Evolutionary conservation across 2,888 invertebrate species (phyloP).

Genomic region (Hyposoter didymator): DNA sequence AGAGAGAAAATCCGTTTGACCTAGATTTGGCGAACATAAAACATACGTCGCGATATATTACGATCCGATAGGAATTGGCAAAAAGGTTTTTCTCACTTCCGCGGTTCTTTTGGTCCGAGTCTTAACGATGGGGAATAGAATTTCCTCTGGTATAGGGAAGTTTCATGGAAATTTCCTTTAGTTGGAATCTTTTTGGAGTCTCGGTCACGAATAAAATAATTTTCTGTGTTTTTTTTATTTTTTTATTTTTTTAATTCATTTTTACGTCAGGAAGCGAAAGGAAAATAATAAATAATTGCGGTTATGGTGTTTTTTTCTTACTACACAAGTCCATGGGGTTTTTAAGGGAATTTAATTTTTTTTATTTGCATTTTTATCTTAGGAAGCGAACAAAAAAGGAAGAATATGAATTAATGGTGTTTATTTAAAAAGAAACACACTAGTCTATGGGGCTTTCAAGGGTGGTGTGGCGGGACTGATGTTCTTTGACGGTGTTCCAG

Average conservation of each 20-base stretch:
- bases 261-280: not conserved
- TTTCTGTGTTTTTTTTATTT: not conserved
- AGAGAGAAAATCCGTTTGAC: constrained; percentile 75
- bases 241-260: not conserved
- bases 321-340: too few relatives aligned
- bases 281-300: not conserved
- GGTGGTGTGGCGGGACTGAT: constrained; percentile 80
- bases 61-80: constrained; percentile 7
- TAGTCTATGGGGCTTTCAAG: constrained; percentile 63
- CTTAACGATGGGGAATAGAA: not conserved
- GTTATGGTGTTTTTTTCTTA: not conserved
- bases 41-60: constrained; percentile 14
- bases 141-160: not conserved
- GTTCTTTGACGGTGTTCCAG: constrained; percentile 86
- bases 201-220: not conserved
- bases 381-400: too few relatives aligned
- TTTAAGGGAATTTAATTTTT: too few relatives aligned
- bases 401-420: too few relatives aligned
- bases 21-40: constrained; percentile 68
- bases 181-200: not conserved
- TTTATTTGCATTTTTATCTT: too few relatives aligned
- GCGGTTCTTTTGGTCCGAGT: constrained; percentile 14
- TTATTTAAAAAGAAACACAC: constrained; percentile 13
- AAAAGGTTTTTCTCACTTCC: constrained; percentile 32
- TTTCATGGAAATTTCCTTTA: not conserved